A percentile compares a stretch with the other conserved stretches of the same genome.
Conservation (phyloP, 2,888 invertebrate species). For the Tachina grossa region DNA sequence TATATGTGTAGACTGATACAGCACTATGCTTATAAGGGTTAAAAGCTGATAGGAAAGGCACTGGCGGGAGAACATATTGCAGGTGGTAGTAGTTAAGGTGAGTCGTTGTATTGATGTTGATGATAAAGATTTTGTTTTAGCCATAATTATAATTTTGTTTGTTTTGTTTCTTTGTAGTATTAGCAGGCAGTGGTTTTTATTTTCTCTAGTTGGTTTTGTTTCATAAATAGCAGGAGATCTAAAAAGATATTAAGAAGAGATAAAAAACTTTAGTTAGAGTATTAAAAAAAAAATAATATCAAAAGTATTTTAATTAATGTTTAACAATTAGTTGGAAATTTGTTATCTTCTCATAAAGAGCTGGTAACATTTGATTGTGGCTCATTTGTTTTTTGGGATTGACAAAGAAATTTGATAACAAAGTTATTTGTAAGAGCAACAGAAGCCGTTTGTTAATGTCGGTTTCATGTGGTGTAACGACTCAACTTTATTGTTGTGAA, state of each 20-base stretch:
- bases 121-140: conserved; percentile 69
- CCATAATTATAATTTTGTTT: conserved; percentile 57
- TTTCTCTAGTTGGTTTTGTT: conserved; percentile 37
- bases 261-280: conserved; percentile 38
- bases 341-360: conserved; percentile 13
- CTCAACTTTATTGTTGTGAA: conserved; percentile 16
- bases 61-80: conserved; percentile 80
- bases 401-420: conserved; percentile 4
- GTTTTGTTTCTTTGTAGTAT: conserved; percentile 14
- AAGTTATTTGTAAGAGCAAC: conserved; percentile 44
- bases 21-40: conserved; percentile 74
- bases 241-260: conserved; percentile 55
- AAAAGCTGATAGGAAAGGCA: conserved; percentile 78
- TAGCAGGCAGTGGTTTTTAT: conserved; percentile 68
- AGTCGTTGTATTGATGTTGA: conserved; percentile 68
- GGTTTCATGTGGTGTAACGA: conserved; percentile 51
- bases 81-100: conserved; percentile 70
- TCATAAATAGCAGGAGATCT: conserved; percentile 70
- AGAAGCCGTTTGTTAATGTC: conserved; percentile 68
- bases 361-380: conserved; percentile 25
- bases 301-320: conserved; percentile 46
- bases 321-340: conserved; percentile 54
- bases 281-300: conserved; percentile 38
- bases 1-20: conserved; percentile 76
- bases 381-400: conserved; percentile 30